Base-by-base conservation (phyloP, 1,140 invertebrate species). In the Ceratosolen solmsi region DNA sequence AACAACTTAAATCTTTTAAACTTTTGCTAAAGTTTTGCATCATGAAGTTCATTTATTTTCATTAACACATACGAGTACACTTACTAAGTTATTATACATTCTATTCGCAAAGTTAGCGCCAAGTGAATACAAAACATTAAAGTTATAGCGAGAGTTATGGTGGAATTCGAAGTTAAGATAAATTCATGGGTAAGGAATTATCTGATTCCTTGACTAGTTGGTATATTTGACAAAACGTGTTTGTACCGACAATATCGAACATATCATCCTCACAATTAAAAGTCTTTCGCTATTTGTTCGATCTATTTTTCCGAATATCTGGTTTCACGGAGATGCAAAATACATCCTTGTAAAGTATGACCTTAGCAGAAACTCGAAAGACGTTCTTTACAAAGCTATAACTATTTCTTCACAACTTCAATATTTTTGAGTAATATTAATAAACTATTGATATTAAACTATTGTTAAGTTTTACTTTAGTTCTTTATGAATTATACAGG, bases 351-450 rank as follows among this genome's bases (percentile, higher is more conserved):
- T 82, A 1, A 82, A 76, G n/a, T 20, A 8, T 82, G 9, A 58
- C 73, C 7, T 13, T 2, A 22, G 41, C 25, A 27, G 56, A n/a
- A 58, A 5, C 22, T 20, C n/a, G 15, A 9, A 30, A 13, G 25
- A 38, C 17, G 41, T 13, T 1, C 3, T 9, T 5, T 27, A n/a
- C 54, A 74, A 46, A 33, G 2, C 7, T 77, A 9, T 1, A n/a
- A 80, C 1, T 13, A 33, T n/a, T 81, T 87, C 11, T 89, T 90
- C 33, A 70, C 87, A 60, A 90, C 89, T 56, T n/a, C n/a, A n/a
- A n/a, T n/a, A n/a, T n/a, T n/a, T n/a, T n/a, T n/a, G n/a, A n/a
- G n/a, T n/a, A n/a, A n/a, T n/a, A n/a, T n/a, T n/a, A n/a, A n/a
- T n/a, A n/a, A n/a, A n/a, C n/a, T n/a, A n/a, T n/a, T n/a, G n/a